phyloP scores from a whole-genome alignment of 1,140 invertebrate genomes.

The Brachionus calyciflorus region DNA sequence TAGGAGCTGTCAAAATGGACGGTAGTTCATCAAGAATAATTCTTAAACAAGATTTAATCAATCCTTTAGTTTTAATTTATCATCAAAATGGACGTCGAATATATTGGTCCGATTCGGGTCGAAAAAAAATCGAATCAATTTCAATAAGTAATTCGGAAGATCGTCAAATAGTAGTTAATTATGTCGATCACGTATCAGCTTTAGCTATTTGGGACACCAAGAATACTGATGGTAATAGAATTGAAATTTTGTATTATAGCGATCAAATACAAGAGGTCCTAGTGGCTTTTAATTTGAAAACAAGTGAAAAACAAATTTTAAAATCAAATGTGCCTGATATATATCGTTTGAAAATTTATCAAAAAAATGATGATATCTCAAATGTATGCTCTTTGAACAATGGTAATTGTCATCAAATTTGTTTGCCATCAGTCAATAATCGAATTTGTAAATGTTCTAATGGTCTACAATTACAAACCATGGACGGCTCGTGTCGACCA shows the following conservation, averaged over 20 bases:
- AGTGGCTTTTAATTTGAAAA: slow-evolving; percentile 18
- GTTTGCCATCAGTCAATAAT: slow-evolving; percentile 70
- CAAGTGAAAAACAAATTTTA: slow-evolving; percentile 5
- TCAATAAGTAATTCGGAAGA: background rate
- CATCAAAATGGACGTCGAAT: slow-evolving; percentile 50
- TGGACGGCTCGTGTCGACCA: slow-evolving; percentile 72
- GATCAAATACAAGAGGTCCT: slow-evolving; percentile 39
- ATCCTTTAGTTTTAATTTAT: slow-evolving; percentile 55
- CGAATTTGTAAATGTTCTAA: slow-evolving; percentile 77
- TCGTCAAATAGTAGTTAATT: background rate
- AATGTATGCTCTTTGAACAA: background rate
- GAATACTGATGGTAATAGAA: background rate
- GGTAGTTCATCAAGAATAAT: slow-evolving; percentile 72
- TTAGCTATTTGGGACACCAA: background rate
- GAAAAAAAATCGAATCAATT: slow-evolving; percentile 48
- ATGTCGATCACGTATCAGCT: background rate
- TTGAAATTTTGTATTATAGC: background rate
- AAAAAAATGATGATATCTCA: background rate
- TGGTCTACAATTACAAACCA: slow-evolving; percentile 70
- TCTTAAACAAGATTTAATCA: slow-evolving; percentile 66
- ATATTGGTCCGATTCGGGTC: slow-evolving; percentile 54
- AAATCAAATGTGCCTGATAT: slow-evolving; percentile 10
- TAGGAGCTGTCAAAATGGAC: slow-evolving; percentile 89
- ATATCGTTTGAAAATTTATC: slow-evolving; percentile 4
- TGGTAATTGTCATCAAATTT: slow-evolving; percentile 81